Evolutionary conservation across 2,113 vertebrate genomes (phyloP), one percentile per base, ranked within the genome.

Genomic region (Podilymbus podiceps): DNA sequence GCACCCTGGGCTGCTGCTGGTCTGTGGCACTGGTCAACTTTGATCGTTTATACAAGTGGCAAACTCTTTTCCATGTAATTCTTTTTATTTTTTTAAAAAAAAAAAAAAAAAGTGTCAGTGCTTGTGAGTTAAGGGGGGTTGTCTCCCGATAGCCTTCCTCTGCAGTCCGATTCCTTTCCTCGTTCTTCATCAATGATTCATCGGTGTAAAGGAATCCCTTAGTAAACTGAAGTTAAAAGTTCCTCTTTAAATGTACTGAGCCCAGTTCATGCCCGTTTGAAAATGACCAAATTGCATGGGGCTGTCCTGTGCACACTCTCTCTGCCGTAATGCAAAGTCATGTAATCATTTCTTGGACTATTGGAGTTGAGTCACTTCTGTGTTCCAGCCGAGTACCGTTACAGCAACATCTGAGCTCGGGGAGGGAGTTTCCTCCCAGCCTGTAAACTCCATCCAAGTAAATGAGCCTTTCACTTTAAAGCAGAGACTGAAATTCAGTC

Each of bases 131-230:
- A 9, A 69, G 64, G 60, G 68, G 20, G 2, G 86, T 90, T 77
- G 30, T 73, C 72, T 87, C 31, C 64, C 60, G 47, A 6, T 6
- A 4, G 60, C 56, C 17, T 83, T 42, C 8, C 79, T 84, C 31
- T 42, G 69, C 82, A 33, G 35, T 9, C 40, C 0, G 0, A 1
- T 60, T 75, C 28, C 28, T 90, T 47, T 88, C 49, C 30, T 82
- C 4, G 0, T 33, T 11, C 9, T 11, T 88, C 46, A 30, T 42
- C n/a, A 72, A 78, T 44, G 27, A 85, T 90, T 92, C 15, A 16
- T 68, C 71, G 42, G 35, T 56, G 60, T 86, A 76, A 80, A 88
- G 63, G 58, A 92, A 68, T 73, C 91, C 75, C 73, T 82, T 68
- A 49, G 28, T 82, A 67, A 50, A 35, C 24, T 20, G n/a, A 63